Conservation (phyloP, 2,888 invertebrate species). For the Diaprepes abbreviatus region DNA sequence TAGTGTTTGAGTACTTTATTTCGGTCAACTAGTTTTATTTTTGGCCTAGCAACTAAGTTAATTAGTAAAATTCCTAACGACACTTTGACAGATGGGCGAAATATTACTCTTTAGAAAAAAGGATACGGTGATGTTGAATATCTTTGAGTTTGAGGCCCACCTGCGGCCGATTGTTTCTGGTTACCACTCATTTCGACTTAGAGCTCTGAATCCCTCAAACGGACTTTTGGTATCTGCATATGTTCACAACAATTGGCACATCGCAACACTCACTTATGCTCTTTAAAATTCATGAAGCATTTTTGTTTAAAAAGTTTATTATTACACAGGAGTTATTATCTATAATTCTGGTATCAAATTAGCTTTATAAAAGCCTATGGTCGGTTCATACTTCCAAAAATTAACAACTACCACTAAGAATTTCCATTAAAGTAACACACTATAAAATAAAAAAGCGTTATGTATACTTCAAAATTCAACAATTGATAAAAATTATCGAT, state of each 20-base stretch:
- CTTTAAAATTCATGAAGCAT: constrained; percentile 55
- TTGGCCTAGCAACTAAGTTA: constrained; percentile 42
- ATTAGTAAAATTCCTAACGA: constrained; percentile 57
- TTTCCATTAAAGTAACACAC: too few relatives aligned
- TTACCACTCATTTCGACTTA: constrained; percentile 76
- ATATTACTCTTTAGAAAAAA: constrained; percentile 68
- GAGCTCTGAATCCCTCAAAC: constrained; percentile 73
- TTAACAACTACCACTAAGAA: too few relatives aligned
- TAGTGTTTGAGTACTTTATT: not conserved
- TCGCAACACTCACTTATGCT: constrained; percentile 61
- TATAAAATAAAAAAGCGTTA: too few relatives aligned
- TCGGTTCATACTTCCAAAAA: too few relatives aligned
- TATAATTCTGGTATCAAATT: constrained; percentile 23
- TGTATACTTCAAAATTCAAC: too few relatives aligned
- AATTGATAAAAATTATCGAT: too few relatives aligned
- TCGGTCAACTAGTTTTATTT: not conserved
- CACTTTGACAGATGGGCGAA: constrained; percentile 64
- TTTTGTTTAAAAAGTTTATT: constrained; percentile 57
- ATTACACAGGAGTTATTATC: constrained; percentile 29
- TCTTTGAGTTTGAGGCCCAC: constrained; percentile 71
- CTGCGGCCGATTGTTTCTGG: constrained; percentile 76
- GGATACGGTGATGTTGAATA: constrained; percentile 73
- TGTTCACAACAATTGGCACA: constrained; percentile 63
- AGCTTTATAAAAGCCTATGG: constrained; percentile 51
- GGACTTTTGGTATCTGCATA: constrained; percentile 65